Evolutionary conservation across 2,113 vertebrate genomes (phyloP).

Genomic region (Salminus brasiliensis): DNA sequence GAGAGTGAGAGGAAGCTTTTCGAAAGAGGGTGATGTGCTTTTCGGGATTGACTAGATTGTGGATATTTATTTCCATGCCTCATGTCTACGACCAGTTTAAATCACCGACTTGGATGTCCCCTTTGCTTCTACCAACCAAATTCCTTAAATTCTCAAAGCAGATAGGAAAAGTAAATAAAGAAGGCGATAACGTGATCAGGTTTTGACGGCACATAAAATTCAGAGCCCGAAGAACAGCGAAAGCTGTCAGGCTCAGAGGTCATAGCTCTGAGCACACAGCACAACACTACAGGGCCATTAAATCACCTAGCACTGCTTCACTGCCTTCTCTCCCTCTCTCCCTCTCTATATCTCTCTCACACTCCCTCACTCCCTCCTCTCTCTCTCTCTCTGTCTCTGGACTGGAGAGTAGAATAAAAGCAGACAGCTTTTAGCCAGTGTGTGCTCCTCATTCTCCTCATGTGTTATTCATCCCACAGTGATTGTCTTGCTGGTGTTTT

Average conservation of each 20-base stretch:
- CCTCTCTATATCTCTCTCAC: conserved; percentile 3
- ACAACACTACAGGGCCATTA: conserved; percentile 64
- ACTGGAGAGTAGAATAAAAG: conserved; percentile 32
- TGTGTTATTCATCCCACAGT: conserved; percentile 67
- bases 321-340: conserved; percentile 1
- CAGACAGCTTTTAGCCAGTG: conserved; percentile 59
- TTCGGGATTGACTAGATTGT: conserved; percentile 12
- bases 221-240: conserved; percentile 52
- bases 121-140: conserved; percentile 26
- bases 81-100: conserved; percentile 13
- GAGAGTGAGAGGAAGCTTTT: background rate
- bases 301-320: conserved; percentile 54
- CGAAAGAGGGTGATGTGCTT: conserved; percentile 12
- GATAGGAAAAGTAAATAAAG: conserved; percentile 51
- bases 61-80: conserved; percentile 34
- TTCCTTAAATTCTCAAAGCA: conserved; percentile 56
- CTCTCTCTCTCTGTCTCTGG: background rate
- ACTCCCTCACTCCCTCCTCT: background rate
- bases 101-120: conserved; percentile 19
- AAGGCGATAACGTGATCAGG: conserved; percentile 61
- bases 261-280: conserved; percentile 57
- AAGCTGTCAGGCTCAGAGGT: conserved; percentile 66
- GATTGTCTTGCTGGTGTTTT: conserved; percentile 57
- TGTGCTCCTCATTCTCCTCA: conserved; percentile 54
- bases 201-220: conserved; percentile 66